Conservation (phyloP, 2,888 invertebrate species). For the Strigamia maritima region DNA sequence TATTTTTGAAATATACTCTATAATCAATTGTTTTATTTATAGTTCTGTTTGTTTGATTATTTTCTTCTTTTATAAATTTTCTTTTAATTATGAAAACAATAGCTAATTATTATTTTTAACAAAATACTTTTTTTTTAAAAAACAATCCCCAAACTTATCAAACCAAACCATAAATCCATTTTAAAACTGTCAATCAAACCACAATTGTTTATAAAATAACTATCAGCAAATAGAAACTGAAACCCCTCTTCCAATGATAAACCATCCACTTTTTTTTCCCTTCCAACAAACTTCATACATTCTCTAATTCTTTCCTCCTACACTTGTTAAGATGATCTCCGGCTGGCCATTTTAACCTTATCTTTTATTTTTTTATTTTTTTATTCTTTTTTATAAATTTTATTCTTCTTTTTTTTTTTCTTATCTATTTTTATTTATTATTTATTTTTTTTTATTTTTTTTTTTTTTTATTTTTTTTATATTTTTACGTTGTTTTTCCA, state of each 20-base stretch:
- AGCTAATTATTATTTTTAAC: no score
- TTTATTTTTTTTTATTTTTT: no score
- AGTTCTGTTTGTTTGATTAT: no score
- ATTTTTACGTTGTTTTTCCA: background rate
- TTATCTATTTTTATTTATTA: background rate
- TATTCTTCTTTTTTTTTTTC: no score
- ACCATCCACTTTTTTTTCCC: background rate
- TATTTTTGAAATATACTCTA: no score
- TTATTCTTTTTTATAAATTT: background rate
- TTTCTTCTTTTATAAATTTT: no score
- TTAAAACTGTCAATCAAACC: background rate
- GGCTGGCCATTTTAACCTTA: background rate
- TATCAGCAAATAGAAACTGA: background rate
- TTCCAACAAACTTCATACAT: background rate
- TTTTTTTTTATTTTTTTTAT: background rate
- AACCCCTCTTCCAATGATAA: background rate
- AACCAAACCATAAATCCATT: background rate
- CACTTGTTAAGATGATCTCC: background rate
- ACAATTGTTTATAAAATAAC: background rate
- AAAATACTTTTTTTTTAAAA: no score
- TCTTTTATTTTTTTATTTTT: background rate
- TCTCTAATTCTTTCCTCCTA: background rate
- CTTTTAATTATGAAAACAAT: no score
- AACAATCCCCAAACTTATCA: no score
- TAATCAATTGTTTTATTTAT: no score